A percentile compares a stretch with the other conserved stretches of the same genome.
Evolutionary conservation across 2,797 vertebrate genomes (phyloP).

Genomic region (Thalassophryne amazonica): DNA sequence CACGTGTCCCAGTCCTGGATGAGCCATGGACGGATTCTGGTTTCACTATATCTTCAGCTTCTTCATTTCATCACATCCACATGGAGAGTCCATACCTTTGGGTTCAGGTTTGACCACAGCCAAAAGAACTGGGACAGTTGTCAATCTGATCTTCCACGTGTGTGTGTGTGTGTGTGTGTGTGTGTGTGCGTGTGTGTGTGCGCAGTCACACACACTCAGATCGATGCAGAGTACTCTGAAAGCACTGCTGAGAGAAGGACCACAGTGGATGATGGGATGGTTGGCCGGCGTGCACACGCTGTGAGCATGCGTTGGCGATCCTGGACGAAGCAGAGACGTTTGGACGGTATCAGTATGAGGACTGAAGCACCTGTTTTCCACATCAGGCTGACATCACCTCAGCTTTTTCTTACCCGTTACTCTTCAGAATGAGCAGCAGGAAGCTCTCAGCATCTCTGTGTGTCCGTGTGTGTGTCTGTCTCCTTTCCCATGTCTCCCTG

Average conservation of each 20-base stretch:
- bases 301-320: not conserved
- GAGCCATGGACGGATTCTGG: too few species aligned
- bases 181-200: not conserved
- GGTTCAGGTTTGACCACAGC: too few species aligned
- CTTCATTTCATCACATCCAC: too few species aligned
- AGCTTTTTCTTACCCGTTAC: conserved; percentile 6
- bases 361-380: conserved; percentile 20
- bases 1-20: too few species aligned
- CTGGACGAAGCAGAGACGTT: not conserved
- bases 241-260: not conserved
- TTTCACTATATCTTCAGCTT: too few species aligned
- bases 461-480: not conserved
- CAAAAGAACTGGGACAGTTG: too few species aligned
- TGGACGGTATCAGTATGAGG: not conserved
- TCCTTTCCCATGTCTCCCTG: not conserved
- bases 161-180: too few species aligned
- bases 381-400: conserved; percentile 17
- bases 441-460: conserved; percentile 6
- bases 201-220: not conserved
- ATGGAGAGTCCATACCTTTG: too few species aligned
- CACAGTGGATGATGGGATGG: not conserved
- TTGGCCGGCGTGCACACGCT: too few species aligned
- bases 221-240: conserved; percentile 12
- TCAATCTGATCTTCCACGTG: too few species aligned
- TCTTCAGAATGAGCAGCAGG: conserved; percentile 4